phyloP scores from a whole-genome alignment of 2,888 invertebrate genomes.

The Eledona agricola region DNA sequence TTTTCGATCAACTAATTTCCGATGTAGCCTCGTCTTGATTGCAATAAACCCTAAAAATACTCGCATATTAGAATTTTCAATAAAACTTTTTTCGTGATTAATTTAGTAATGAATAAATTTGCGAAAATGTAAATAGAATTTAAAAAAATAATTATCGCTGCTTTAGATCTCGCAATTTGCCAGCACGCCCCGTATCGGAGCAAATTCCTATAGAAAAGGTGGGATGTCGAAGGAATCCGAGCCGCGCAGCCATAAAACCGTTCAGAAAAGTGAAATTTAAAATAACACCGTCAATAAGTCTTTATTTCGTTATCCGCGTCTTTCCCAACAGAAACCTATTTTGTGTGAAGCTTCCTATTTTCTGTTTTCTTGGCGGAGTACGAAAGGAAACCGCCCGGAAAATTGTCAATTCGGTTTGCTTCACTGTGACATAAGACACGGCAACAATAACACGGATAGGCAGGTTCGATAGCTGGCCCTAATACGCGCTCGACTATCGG shows the following conservation, averaged over 20 bases:
- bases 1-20: no score
- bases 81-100: no score
- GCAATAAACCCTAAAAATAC: no score
- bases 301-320: conserved; percentile 57
- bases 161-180: no score
- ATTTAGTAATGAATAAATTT: no score
- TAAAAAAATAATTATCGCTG: no score
- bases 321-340: conserved; percentile 48
- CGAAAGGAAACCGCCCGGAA: conserved; percentile 75
- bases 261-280: conserved; percentile 40
- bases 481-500: conserved; percentile 20
- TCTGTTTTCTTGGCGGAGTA: conserved; percentile 55
- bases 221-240: conserved; percentile 18
- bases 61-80: no score
- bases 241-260: conserved; percentile 18
- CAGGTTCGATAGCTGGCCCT: conserved; percentile 32
- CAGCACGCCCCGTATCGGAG: not conserved
- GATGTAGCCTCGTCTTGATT: no score
- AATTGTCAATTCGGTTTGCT: conserved; percentile 71
- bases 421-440: conserved; percentile 57
- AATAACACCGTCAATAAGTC: conserved; percentile 58
- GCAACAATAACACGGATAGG: conserved; percentile 58
- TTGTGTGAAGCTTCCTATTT: conserved; percentile 57
- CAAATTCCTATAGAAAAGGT: not conserved
- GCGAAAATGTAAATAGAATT: no score